These are phyloP conservation scores for Empis stercorea DNA, from an alignment of 2,888 invertebrate genomes.

Conservation along the genomic window DNA sequence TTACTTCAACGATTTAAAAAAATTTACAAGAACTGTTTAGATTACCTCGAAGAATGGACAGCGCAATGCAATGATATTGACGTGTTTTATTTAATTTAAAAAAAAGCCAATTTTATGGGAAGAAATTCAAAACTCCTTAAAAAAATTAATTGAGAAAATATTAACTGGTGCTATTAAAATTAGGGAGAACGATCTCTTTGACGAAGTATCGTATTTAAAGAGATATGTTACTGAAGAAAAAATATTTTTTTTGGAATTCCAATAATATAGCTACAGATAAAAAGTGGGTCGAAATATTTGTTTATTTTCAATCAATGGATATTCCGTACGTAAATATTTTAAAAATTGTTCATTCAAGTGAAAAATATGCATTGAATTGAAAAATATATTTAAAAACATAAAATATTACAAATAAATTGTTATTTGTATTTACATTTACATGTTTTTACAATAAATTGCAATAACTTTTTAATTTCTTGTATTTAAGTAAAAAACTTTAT, in stretches of 20 bases:
- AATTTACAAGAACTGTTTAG: not conserved
- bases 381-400: too few relatives aligned
- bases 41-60: not conserved
- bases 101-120: not conserved
- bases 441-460: too few relatives aligned
- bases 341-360: not conserved
- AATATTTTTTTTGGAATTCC: not conserved
- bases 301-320: not conserved
- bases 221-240: not conserved
- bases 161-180: not conserved
- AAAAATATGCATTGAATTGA: not conserved
- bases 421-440: too few relatives aligned
- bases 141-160: not conserved
- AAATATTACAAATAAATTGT: too few relatives aligned
- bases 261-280: not conserved
- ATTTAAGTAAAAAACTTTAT: too few relatives aligned
- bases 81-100: not conserved
- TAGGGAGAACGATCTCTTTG: not conserved
- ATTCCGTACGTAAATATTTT: not conserved
- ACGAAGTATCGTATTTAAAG: slow-evolving; percentile 1
- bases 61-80: not conserved
- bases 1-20: not conserved
- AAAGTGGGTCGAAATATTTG: not conserved
- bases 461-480: too few relatives aligned
- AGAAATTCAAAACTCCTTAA: not conserved